Conservation (phyloP, 2,888 invertebrate species). For the Microdon myrmicae region DNA sequence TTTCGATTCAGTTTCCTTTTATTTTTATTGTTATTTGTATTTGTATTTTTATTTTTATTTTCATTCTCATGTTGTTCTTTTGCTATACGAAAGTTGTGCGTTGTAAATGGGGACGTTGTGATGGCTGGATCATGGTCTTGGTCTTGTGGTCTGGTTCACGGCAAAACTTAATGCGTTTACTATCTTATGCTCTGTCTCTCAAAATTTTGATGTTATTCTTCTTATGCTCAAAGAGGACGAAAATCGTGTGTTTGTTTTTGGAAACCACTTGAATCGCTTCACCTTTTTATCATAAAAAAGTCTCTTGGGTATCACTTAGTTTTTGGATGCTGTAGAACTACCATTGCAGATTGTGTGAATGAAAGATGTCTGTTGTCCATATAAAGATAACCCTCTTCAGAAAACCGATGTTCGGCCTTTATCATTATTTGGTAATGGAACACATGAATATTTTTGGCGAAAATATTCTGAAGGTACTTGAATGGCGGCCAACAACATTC, state of each 20-base stretch:
- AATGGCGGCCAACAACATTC: slow-evolving; percentile 43
- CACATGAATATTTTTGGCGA: slow-evolving; percentile 25
- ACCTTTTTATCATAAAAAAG: slow-evolving; percentile 41
- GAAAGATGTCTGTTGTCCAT: slow-evolving; percentile 41
- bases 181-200: slow-evolving; percentile 47
- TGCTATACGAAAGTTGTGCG: slow-evolving; percentile 23
- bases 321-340: background rate
- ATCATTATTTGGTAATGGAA: slow-evolving; percentile 46
- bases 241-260: slow-evolving; percentile 17
- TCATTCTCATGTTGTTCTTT: slow-evolving; percentile 3
- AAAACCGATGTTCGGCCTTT: slow-evolving; percentile 23
- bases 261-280: slow-evolving; percentile 42
- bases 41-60: slow-evolving; percentile 16
- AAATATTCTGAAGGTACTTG: slow-evolving; percentile 26
- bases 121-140: too few species aligned
- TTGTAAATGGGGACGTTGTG: slow-evolving; percentile 24
- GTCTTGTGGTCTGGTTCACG: too few species aligned
- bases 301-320: background rate
- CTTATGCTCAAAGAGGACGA: background rate
- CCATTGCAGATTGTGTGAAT: slow-evolving; percentile 35
- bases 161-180: slow-evolving; percentile 48
- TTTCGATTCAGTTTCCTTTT: too few species aligned
- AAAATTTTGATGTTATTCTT: slow-evolving; percentile 31
- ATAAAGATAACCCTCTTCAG: slow-evolving; percentile 29
- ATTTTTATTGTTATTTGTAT: too few species aligned